phyloP scores from a whole-genome alignment of 2,113 vertebrate species.

The Phylloscopus trochilus region DNA sequence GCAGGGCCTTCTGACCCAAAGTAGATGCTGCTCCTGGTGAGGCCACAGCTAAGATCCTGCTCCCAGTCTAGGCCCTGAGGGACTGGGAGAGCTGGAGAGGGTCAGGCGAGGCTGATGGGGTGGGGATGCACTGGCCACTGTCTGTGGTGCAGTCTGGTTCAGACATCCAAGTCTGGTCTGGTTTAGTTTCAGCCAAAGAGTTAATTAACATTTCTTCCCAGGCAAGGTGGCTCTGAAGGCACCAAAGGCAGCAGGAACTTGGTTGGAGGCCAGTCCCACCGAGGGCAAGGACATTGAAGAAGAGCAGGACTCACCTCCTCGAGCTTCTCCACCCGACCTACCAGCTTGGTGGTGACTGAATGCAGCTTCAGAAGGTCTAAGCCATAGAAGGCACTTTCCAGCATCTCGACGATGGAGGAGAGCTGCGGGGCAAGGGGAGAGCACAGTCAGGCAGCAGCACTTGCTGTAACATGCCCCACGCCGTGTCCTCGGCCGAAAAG shows the following conservation, averaged over 20 bases:
- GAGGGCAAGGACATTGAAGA: not conserved
- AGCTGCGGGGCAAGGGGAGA: constrained; percentile 74
- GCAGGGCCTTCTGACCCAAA: not conserved
- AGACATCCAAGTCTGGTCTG: not conserved
- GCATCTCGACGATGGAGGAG: constrained; percentile 87
- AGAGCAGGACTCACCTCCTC: constrained; percentile 79
- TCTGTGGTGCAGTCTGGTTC: not conserved
- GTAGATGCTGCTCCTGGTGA: not conserved
- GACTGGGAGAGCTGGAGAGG: not conserved
- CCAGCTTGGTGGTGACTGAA: constrained; percentile 85
- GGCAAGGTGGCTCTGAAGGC: not conserved
- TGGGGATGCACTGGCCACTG: not conserved
- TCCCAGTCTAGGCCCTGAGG: not conserved
- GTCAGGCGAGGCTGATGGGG: not conserved
- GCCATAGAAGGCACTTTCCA: constrained; percentile 91
- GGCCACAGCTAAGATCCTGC: not conserved
- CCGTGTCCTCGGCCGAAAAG: fast-evolving
- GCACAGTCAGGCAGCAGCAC: not conserved
- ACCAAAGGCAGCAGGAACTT: not conserved
- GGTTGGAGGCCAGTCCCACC: not conserved
- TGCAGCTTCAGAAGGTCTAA: constrained; percentile 93
- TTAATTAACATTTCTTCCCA: not conserved
- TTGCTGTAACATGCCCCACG: fast-evolving
- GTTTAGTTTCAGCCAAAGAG: not conserved
- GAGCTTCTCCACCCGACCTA: constrained; percentile 85